These are phyloP conservation scores for Danionella cerebrum DNA, from an alignment of 2,113 vertebrate genomes.

Conservation along the genomic window DNA sequence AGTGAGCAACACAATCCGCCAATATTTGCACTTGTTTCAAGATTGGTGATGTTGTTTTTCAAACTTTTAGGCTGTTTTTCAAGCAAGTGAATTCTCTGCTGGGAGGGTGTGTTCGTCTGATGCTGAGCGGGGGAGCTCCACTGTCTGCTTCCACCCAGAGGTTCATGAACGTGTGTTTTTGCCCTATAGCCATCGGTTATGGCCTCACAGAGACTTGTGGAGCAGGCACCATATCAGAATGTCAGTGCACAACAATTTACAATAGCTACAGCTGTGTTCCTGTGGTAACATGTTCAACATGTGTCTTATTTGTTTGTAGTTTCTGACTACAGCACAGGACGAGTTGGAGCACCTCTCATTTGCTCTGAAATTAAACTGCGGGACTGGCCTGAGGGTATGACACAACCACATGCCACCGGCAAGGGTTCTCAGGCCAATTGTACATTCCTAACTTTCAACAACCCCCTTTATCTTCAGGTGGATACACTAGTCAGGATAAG, in stretches of 20 bases:
- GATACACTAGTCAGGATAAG: slow-evolving; percentile 82
- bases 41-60: not conserved
- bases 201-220: slow-evolving; percentile 94
- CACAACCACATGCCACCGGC: not conserved
- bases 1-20: no score
- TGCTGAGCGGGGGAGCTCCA: slow-evolving; percentile 89
- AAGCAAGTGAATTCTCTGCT: slow-evolving; percentile 82
- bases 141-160: slow-evolving; percentile 86
- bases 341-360: slow-evolving; percentile 89
- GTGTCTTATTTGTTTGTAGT: slow-evolving; percentile 32
- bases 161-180: slow-evolving; percentile 98
- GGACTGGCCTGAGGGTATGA: slow-evolving; percentile 91
- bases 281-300: slow-evolving; percentile 4
- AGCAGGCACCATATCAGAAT: slow-evolving; percentile 91
- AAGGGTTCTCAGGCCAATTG: not conserved
- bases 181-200: slow-evolving; percentile 89
- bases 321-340: slow-evolving; percentile 80
- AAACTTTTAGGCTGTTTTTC: slow-evolving; percentile 76
- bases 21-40: no score
- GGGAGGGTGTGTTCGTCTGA: slow-evolving; percentile 85
- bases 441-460: not conserved
- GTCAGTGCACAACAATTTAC: slow-evolving; percentile 48
- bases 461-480: slow-evolving; percentile 64
- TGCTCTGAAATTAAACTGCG: slow-evolving; percentile 88
- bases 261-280: not conserved